Conservation (phyloP, 1,140 invertebrate genomes). For the Ceratitis capitata region DNA sequence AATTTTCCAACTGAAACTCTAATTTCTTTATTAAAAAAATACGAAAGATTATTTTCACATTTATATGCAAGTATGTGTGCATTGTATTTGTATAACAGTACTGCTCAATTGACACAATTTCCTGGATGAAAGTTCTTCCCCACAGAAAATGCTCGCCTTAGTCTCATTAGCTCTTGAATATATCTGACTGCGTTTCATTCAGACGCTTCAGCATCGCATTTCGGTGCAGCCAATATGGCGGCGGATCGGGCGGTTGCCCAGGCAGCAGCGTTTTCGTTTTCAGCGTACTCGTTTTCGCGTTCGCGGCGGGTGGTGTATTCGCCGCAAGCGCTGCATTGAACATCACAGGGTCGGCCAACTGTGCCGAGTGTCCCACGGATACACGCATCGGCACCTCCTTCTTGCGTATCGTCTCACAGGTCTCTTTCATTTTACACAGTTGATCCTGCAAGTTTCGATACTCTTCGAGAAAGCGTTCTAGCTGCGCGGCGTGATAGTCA, state of each 20-base stretch:
- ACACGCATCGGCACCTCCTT: slow-evolving; percentile 66
- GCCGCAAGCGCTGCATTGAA: slow-evolving; percentile 55
- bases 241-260: slow-evolving; percentile 63
- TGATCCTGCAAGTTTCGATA: slow-evolving; percentile 79
- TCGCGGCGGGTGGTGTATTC: slow-evolving; percentile 57
- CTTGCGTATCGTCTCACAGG: slow-evolving; percentile 72
- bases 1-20: not conserved
- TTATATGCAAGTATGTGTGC: not conserved
- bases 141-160: slow-evolving; percentile 56
- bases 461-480: slow-evolving; percentile 80
- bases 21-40: not conserved
- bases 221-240: slow-evolving; percentile 63
- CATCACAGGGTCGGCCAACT: slow-evolving; percentile 63
- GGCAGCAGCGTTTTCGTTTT: slow-evolving; percentile 70
- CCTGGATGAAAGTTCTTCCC: not conserved
- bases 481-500: slow-evolving; percentile 79
- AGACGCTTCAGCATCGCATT: slow-evolving; percentile 64
- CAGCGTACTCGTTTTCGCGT: slow-evolving; percentile 68
- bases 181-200: slow-evolving; percentile 56
- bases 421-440: slow-evolving; percentile 80
- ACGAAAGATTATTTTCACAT: not conserved
- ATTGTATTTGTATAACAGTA: not conserved
- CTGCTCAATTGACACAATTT: slow-evolving; percentile 23
- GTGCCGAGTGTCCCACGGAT: slow-evolving; percentile 62
- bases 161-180: slow-evolving; percentile 63